These are phyloP conservation scores for Trogon melanurus DNA, from an alignment of 2,113 vertebrate genomes.

Conservation along the genomic window DNA sequence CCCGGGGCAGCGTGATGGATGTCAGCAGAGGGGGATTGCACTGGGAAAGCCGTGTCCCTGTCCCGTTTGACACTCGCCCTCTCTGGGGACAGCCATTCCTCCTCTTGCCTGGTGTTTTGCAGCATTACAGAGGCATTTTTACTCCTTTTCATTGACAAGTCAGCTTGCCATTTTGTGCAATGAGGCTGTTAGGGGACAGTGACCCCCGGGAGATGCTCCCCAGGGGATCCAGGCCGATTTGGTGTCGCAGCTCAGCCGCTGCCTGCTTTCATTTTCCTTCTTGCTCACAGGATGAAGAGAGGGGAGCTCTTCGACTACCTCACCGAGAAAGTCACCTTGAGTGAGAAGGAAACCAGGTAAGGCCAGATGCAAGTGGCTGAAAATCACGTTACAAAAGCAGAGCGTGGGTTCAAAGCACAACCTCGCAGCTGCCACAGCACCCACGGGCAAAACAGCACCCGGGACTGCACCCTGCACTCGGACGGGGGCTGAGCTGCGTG, in stretches of 20 bases:
- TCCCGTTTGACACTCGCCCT: background rate
- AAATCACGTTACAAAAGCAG: background rate
- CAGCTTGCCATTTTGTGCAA: background rate
- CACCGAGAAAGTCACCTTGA: conserved; percentile 95
- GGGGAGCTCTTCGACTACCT: conserved; percentile 99
- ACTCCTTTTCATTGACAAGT: background rate
- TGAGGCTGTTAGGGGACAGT: background rate
- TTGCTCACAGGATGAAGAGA: conserved; percentile 85
- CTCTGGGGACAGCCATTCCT: background rate
- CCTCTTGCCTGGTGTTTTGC: background rate
- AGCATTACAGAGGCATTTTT: background rate
- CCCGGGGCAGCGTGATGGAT: background rate
- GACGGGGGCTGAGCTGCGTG: background rate
- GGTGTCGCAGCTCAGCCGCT: background rate
- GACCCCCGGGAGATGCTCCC: fast-evolving
- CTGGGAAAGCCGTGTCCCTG: background rate
- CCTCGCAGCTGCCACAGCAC: background rate
- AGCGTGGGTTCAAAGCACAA: fast-evolving
- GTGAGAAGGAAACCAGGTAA: conserved; percentile 96
- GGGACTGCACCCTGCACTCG: background rate
- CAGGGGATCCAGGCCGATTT: background rate
- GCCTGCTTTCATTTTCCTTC: background rate
- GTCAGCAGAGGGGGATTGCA: background rate
- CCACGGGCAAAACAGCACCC: background rate
- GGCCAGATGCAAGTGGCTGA: background rate